phyloP scores from a whole-genome alignment of 2,797 vertebrate species.

The Galaxias olidus region DNA sequence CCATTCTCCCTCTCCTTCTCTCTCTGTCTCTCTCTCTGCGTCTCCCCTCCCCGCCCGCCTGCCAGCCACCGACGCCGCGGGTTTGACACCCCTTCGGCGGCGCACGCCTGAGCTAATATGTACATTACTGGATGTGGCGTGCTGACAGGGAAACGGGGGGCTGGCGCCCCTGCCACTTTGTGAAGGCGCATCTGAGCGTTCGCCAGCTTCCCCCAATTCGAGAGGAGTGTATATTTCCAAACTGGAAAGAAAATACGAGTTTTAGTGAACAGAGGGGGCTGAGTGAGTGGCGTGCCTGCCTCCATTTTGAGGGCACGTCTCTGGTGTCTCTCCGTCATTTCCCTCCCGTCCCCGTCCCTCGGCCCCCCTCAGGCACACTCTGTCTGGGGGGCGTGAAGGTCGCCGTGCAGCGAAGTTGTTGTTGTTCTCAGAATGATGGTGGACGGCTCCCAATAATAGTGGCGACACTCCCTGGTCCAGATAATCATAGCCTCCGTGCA shows the following conservation, averaged over 20 bases:
- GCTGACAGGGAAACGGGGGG: constrained; percentile 28
- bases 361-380: no score
- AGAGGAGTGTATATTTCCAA: no score
- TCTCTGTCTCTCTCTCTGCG: constrained; percentile 10
- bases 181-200: no score
- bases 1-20: constrained; percentile 19
- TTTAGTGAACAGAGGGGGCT: no score
- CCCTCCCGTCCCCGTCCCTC: constrained; percentile 17
- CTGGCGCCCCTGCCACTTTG: background rate
- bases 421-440: constrained; percentile 7
- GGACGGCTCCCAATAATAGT: constrained; percentile 47
- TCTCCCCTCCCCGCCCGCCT: constrained; percentile 23
- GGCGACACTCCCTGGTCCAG: constrained; percentile 43
- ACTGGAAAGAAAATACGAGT: no score
- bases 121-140: constrained; percentile 52
- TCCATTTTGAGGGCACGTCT: no score
- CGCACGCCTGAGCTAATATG: constrained; percentile 62
- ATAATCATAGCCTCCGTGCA: constrained; percentile 60
- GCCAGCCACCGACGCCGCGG: constrained; percentile 59
- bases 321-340: background rate
- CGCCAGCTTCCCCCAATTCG: no score
- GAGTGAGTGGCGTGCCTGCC: no score
- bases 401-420: constrained; percentile 40
- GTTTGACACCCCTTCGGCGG: constrained; percentile 65
- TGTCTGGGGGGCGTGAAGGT: constrained; percentile 55